These are phyloP conservation scores for Pedetes capensis DNA, from an alignment of 2,113 vertebrate species.

Conservation along the genomic window DNA sequence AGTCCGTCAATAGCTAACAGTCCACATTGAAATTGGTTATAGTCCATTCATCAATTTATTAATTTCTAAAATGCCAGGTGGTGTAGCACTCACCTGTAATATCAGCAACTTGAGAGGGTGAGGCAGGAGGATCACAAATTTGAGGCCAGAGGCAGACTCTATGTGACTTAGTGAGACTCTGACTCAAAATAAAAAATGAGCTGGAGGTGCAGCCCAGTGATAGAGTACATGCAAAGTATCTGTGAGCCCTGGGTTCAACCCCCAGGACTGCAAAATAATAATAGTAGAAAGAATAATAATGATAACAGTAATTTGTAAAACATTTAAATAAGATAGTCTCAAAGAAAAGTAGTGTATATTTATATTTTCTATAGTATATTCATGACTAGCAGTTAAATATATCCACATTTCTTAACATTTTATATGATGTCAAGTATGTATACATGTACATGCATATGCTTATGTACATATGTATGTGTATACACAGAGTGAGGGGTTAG, in stretches of 20 bases:
- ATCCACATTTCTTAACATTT: background rate
- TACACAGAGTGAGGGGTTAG: too few relatives aligned
- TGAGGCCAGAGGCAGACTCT: too few relatives aligned
- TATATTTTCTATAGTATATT: background rate
- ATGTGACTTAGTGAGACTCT: too few relatives aligned
- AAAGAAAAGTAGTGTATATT: background rate
- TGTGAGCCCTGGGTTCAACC: too few relatives aligned
- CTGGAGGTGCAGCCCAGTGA: too few relatives aligned
- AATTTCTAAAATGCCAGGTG: too few relatives aligned
- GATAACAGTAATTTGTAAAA: background rate
- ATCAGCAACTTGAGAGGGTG: too few relatives aligned
- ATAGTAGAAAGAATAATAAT: background rate
- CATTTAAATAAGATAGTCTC: background rate
- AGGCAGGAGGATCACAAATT: too few relatives aligned
- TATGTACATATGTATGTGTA: background rate
- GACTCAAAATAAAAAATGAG: too few relatives aligned
- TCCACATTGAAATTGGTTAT: background rate
- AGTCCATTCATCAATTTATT: background rate
- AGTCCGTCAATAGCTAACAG: background rate
- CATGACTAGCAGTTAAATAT: background rate
- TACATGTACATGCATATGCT: background rate
- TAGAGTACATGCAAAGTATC: too few relatives aligned
- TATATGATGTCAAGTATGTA: background rate
- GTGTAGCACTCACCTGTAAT: too few relatives aligned
- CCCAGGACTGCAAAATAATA: background rate